phyloP scores from a whole-genome alignment of 2,888 invertebrate genomes.

The Platycheirus albimanus region DNA sequence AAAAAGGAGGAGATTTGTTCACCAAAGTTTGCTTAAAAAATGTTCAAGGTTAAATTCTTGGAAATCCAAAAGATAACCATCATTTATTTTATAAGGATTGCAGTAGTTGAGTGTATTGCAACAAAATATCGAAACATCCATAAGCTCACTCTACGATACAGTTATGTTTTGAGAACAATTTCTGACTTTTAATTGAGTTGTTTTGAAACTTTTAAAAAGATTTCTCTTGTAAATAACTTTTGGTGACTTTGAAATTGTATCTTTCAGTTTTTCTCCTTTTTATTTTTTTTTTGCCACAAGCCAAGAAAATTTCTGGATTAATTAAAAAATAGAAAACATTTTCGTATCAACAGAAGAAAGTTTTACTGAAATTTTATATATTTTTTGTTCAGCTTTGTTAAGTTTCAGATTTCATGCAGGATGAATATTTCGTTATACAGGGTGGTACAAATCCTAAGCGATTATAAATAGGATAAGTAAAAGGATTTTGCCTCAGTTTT shows the following conservation, averaged over 20 bases:
- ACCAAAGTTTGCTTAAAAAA: too few relatives aligned
- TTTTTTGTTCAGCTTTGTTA: neutral
- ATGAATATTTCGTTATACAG: constrained; percentile 2
- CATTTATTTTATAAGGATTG: too few relatives aligned
- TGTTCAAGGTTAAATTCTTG: too few relatives aligned
- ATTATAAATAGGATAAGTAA: too few relatives aligned
- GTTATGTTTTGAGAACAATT: too few relatives aligned
- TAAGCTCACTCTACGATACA: too few relatives aligned
- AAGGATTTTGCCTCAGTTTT: too few relatives aligned
- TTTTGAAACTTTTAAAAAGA: neutral
- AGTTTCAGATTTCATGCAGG: neutral
- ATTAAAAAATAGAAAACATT: neutral
- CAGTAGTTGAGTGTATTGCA: too few relatives aligned
- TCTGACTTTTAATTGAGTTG: constrained; percentile 25
- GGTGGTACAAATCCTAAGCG: too few relatives aligned
- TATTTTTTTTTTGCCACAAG: neutral
- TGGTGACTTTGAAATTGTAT: neutral
- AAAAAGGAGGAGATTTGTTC: too few relatives aligned
- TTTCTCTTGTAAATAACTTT: neutral
- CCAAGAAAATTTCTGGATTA: neutral
- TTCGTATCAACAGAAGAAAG: neutral
- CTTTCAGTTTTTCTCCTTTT: neutral
- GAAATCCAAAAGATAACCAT: too few relatives aligned
- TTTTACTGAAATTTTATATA: neutral
- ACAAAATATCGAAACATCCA: too few relatives aligned